phyloP scores from a whole-genome alignment of 2,888 invertebrate genomes.

The Lycocerus yunnanus region DNA sequence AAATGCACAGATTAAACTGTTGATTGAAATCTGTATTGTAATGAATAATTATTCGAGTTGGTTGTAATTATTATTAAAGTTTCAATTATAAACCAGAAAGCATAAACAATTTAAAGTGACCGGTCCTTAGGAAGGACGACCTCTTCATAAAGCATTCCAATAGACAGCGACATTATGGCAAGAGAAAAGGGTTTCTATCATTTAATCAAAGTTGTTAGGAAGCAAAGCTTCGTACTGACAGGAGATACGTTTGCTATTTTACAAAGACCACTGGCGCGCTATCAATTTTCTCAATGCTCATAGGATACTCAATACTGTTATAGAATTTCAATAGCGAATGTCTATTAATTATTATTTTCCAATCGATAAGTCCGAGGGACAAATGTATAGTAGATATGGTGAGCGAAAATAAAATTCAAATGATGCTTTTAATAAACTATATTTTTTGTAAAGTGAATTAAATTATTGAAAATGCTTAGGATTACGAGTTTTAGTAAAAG shows the following conservation, averaged over 20 bases:
- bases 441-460: not conserved
- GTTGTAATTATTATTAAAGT: not conserved
- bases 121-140: not conserved
- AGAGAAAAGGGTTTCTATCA: constrained; percentile 12
- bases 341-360: constrained; percentile 1
- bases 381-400: not conserved
- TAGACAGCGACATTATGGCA: not conserved
- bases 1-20: not conserved
- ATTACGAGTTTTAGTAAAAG: not conserved
- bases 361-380: not conserved
- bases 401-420: not conserved
- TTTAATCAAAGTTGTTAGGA: constrained; percentile 13
- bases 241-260: constrained; percentile 6
- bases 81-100: not conserved
- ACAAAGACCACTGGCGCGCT: constrained; percentile 10
- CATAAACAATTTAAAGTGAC: not conserved
- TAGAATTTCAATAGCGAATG: not conserved
- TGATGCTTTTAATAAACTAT: not conserved
- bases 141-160: constrained; percentile 1
- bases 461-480: not conserved
- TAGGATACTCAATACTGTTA: constrained; percentile 1
- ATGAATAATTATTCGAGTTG: not conserved
- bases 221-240: constrained; percentile 6
- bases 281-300: constrained; percentile 11
- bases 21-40: not conserved